These are phyloP conservation scores for Cydia amplana DNA, from an alignment of 1,140 invertebrate genomes.

Conservation along the genomic window DNA sequence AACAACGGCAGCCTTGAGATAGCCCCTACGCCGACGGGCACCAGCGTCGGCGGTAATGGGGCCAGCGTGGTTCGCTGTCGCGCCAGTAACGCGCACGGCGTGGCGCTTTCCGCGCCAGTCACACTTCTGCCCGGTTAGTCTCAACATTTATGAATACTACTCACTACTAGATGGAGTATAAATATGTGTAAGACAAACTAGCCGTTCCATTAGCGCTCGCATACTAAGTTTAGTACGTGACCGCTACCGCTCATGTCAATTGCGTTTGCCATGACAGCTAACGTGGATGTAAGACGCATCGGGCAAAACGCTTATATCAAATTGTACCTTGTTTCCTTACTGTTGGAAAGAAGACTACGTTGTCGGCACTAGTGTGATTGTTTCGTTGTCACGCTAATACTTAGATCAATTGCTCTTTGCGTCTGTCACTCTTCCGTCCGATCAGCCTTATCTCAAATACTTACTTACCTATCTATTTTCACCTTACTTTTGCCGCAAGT, in stretches of 20 bases:
- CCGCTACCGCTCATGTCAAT: neutral
- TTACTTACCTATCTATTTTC: neutral
- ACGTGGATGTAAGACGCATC: no score
- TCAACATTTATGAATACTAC: neutral
- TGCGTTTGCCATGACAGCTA: neutral
- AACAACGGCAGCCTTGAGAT: slow-evolving; percentile 63
- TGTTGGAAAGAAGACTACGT: no score
- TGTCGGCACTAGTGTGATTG: no score
- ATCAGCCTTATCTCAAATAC: slow-evolving; percentile 34
- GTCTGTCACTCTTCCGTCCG: slow-evolving; percentile 53
- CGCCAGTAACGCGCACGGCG: slow-evolving; percentile 59
- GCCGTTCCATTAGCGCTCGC: neutral
- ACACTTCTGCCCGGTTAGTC: slow-evolving; percentile 52
- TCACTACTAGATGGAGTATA: neutral
- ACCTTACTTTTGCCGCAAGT: no score
- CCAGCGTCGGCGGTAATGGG: slow-evolving; percentile 11
- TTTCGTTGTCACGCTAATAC: no score
- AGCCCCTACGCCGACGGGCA: slow-evolving; percentile 27
- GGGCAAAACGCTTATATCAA: no score
- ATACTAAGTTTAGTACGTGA: neutral
- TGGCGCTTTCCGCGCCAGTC: slow-evolving; percentile 56
- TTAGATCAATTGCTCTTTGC: slow-evolving; percentile 43
- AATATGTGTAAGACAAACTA: neutral
- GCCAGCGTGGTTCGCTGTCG: slow-evolving; percentile 54
- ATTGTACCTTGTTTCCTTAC: no score